Conservation (phyloP, 2,888 invertebrate species). For the Pristionchus mayeri region DNA sequence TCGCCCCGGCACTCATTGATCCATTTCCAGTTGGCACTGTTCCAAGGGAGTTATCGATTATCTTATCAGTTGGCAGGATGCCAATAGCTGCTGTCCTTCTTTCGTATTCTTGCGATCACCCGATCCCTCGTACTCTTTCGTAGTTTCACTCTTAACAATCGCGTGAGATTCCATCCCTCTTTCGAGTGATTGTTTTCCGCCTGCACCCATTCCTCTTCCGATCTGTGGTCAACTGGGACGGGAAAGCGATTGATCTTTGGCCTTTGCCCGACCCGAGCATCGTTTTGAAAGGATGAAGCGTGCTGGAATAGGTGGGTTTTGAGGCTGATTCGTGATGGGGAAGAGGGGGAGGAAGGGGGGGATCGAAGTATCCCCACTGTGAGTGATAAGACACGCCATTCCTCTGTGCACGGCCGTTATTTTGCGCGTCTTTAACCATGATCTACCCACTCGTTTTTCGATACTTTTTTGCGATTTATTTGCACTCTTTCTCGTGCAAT, state of each 20-base stretch:
- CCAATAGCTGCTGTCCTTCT: background rate
- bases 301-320: background rate
- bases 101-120: slow-evolving; percentile 13
- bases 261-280: too few relatives aligned
- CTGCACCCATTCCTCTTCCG: background rate
- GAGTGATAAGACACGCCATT: slow-evolving; percentile 13
- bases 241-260: background rate
- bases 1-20: too few relatives aligned
- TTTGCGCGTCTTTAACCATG: slow-evolving; percentile 51
- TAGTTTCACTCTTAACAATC: background rate
- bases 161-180: background rate
- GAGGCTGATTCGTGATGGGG: background rate
- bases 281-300: too few relatives aligned
- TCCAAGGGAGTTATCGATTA: background rate
- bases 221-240: too few relatives aligned
- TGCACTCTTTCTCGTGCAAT: too few relatives aligned
- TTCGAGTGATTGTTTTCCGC: background rate
- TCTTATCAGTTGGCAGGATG: background rate
- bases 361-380: slow-evolving; percentile 33
- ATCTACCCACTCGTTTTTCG: background rate
- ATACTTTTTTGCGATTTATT: background rate
- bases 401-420: slow-evolving; percentile 13
- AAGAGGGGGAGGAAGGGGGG: background rate
- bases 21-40: background rate
- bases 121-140: slow-evolving; percentile 35